phyloP scores from a whole-genome alignment of 2,888 invertebrate genomes.

The Bhutanitis thaidina region DNA sequence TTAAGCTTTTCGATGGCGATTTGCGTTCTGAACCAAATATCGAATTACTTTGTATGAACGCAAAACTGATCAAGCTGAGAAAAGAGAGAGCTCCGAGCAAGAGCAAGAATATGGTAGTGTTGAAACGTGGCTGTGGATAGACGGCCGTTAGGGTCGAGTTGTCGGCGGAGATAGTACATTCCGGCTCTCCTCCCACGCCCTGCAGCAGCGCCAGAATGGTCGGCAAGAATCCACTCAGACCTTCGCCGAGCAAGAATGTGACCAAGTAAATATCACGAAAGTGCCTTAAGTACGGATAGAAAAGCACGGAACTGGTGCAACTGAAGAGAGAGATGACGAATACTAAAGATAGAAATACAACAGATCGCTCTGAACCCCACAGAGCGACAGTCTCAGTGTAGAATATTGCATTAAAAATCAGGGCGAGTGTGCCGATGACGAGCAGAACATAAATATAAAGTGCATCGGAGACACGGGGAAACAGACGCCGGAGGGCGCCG shows the following conservation, averaged over 20 bases:
- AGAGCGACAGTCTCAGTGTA: constrained; percentile 78
- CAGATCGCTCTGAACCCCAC: constrained; percentile 71
- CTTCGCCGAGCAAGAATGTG: constrained; percentile 91
- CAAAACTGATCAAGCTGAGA: constrained; percentile 82
- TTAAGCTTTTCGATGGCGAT: constrained; percentile 55
- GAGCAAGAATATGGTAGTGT: constrained; percentile 82
- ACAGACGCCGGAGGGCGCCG: constrained; percentile 69
- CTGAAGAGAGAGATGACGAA: constrained; percentile 86
- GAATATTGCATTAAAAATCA: constrained; percentile 80
- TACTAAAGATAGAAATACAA: constrained; percentile 81
- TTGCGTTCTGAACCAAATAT: constrained; percentile 59
- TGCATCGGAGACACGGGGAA: constrained; percentile 67
- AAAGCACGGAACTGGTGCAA: constrained; percentile 91
- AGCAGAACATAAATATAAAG: constrained; percentile 78
- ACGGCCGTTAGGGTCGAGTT: constrained; percentile 42
- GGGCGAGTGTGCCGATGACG: constrained; percentile 73
- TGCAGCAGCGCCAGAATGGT: constrained; percentile 88
- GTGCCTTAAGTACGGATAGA: constrained; percentile 90
- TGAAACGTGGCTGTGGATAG: constrained; percentile 80
- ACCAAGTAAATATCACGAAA: constrained; percentile 87
- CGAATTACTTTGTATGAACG: constrained; percentile 64
- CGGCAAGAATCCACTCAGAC: constrained; percentile 89
- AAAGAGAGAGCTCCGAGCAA: constrained; percentile 82
- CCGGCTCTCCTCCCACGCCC: constrained; percentile 84
- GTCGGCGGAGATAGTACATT: constrained; percentile 62